phyloP scores from a whole-genome alignment of 2,888 invertebrate species.

The Rhorus exstirpatorius region DNA sequence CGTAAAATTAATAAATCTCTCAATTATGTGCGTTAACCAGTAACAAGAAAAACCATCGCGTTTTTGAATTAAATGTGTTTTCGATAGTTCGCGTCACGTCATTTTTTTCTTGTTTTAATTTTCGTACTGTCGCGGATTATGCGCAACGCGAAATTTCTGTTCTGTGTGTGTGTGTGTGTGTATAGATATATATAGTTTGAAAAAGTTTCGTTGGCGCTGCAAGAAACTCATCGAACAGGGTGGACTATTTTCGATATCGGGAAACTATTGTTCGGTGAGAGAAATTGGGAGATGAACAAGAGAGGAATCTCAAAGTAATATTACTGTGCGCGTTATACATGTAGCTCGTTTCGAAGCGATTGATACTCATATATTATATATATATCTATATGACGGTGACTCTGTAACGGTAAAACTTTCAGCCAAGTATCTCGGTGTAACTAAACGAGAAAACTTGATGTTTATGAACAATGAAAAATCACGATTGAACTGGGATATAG shows the following conservation, averaged over 20 bases:
- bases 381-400: conserved; percentile 11
- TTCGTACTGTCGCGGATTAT: background rate
- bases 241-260: conserved; percentile 44
- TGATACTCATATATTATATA: conserved; percentile 6
- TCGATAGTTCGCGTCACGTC: background rate
- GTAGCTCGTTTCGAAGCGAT: conserved; percentile 10
- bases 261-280: conserved; percentile 32
- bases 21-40: too few relatives aligned
- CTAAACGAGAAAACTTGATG: conserved; percentile 12
- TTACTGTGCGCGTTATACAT: background rate
- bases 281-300: conserved; percentile 19
- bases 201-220: conserved; percentile 26
- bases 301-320: conserved; percentile 38
- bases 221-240: conserved; percentile 30
- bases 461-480: conserved; percentile 17
- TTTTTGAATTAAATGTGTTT: background rate
- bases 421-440: background rate
- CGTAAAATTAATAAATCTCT: too few relatives aligned
- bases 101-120: too few relatives aligned
- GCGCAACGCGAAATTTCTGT: conserved; percentile 29
- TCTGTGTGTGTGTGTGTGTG: background rate
- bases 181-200: conserved; percentile 19
- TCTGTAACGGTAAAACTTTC: conserved; percentile 12
- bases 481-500: background rate
- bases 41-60: background rate